A percentile compares a stretch with the other conserved stretches of the same genome.
phyloP scores from a whole-genome alignment of 2,888 invertebrate species.

The Tolmerus cingulatus region DNA sequence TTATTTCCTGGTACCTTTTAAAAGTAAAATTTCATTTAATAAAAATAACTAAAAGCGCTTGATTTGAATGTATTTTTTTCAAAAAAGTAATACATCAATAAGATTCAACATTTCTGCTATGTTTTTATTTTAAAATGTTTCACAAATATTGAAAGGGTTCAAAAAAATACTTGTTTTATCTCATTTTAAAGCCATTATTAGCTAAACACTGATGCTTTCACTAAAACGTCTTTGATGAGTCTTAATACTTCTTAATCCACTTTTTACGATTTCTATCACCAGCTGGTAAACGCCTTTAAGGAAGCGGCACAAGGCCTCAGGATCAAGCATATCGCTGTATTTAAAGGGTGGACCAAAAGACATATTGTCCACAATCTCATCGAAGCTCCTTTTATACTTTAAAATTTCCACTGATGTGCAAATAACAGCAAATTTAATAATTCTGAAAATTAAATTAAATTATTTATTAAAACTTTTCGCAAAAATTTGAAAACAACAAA shows the following conservation, averaged over 20 bases:
- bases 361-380: constrained; percentile 9
- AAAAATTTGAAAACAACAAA: neutral
- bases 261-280: neutral
- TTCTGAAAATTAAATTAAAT: neutral
- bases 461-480: neutral
- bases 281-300: neutral
- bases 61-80: neutral
- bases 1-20: neutral
- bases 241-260: neutral
- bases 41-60: neutral
- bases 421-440: neutral
- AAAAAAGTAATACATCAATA: too few species aligned
- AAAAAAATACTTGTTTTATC: neutral
- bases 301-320: neutral
- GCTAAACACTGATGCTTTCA: neutral
- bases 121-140: neutral
- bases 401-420: neutral
- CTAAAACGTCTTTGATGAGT: neutral
- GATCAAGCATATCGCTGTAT: constrained; percentile 24
- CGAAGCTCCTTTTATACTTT: neutral
- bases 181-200: neutral
- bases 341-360: constrained; percentile 36
- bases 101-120: too few species aligned
- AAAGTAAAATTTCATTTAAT: neutral
- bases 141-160: neutral